Percentiles rank a stretch among this genome's conserved stretches.
Conservation (phyloP, 2,113 vertebrate species). For the Grus americana region DNA sequence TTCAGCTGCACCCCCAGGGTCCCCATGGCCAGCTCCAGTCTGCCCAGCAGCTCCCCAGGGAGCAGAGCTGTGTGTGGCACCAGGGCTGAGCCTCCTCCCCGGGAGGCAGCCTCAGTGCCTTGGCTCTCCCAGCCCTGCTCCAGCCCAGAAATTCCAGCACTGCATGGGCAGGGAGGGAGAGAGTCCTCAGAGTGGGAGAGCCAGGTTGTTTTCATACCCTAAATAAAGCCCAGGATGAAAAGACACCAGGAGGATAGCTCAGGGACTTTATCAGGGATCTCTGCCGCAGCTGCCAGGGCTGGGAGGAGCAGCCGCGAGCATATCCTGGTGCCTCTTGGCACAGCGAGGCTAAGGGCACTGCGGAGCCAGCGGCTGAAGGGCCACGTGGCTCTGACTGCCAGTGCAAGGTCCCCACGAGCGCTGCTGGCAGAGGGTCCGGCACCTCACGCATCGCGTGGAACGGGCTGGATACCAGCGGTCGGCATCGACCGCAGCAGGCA, state of each 20-base stretch:
- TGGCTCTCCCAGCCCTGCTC: background rate
- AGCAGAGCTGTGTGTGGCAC: background rate
- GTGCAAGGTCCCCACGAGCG: background rate
- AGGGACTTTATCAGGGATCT: background rate
- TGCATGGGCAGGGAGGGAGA: fast-evolving
- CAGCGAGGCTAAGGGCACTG: background rate
- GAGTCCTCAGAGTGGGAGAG: background rate
- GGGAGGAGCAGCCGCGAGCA: background rate
- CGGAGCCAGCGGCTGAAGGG: background rate
- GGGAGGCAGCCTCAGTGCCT: background rate
- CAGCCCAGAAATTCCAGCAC: background rate
- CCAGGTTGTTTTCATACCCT: background rate
- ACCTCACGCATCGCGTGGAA: fast-evolving
- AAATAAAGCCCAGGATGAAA: background rate
- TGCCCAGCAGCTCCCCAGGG: background rate
- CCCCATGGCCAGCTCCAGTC: background rate
- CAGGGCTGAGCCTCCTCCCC: background rate
- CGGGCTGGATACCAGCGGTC: background rate
- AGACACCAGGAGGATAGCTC: background rate
- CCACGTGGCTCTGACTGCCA: background rate
- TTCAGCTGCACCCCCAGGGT: background rate
- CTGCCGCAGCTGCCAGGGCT: background rate
- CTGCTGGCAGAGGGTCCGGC: background rate
- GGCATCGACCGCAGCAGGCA: fast-evolving
- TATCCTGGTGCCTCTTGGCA: background rate